Evolutionary conservation across 2,888 invertebrate species (phyloP).

Genomic region (Ormyrus pomaceus): DNA sequence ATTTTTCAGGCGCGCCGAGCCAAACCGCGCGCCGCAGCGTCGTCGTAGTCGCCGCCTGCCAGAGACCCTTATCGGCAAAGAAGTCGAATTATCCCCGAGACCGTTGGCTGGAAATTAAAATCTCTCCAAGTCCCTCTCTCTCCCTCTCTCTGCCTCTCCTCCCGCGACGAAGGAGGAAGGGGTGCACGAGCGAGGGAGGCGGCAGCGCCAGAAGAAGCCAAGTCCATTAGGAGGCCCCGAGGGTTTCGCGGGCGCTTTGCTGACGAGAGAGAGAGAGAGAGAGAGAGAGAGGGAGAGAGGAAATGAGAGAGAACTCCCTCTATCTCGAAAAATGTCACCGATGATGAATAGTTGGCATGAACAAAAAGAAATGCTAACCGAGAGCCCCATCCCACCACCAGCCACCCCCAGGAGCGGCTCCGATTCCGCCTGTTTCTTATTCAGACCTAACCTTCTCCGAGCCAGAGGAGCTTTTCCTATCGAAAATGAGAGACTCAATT

Average conservation of each 20-base stretch:
- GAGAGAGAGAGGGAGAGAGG: constrained; percentile 48
- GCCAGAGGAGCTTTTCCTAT: constrained; percentile 54
- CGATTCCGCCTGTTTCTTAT: constrained; percentile 54
- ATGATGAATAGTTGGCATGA: constrained; percentile 76
- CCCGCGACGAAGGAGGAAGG: constrained; percentile 44
- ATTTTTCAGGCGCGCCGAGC: constrained; percentile 42
- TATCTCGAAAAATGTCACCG: constrained; percentile 75
- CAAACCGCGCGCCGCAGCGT: constrained; percentile 39
- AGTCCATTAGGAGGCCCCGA: constrained; percentile 73
- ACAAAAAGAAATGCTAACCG: constrained; percentile 74
- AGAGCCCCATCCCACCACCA: constrained; percentile 29
- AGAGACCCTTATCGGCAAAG: constrained; percentile 54
- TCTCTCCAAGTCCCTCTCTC: constrained; percentile 59
- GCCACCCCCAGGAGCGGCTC: constrained; percentile 24
- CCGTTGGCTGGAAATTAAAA: constrained; percentile 67
- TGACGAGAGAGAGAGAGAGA: constrained; percentile 36
- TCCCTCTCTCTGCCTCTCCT: constrained; percentile 40
- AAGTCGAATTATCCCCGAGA: constrained; percentile 57
- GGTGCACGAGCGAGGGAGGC: constrained; percentile 57
- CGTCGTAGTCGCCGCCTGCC: constrained; percentile 39
- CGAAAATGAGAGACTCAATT: constrained; percentile 57
- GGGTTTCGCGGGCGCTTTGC: constrained; percentile 59
- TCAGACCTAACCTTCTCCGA: constrained; percentile 39
- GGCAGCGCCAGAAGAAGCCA: constrained; percentile 62
- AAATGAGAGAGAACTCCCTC: constrained; percentile 65